Conservation (phyloP, 2,888 invertebrate genomes). For the Syrphus vitripennis region DNA sequence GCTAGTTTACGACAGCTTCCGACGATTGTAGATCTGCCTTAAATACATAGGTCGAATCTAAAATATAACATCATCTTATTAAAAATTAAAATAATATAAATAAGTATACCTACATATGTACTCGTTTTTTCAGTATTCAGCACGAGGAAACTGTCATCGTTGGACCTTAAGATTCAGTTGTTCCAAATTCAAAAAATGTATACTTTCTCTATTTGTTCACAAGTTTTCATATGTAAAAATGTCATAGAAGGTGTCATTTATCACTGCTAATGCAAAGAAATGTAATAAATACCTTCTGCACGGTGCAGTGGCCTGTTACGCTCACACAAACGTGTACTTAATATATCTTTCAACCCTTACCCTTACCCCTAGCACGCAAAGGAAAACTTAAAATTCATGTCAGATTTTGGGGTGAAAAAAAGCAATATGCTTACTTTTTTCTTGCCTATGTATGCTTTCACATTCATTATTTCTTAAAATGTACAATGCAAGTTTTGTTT, state of each 20-base stretch:
- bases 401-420: conserved; percentile 19
- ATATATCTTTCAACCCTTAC: conserved; percentile 23
- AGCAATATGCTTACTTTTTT: conserved; percentile 41
- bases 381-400: conserved; percentile 43
- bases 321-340: neutral
- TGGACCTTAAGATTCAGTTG: too few species aligned
- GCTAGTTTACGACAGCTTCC: too few species aligned
- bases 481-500: neutral
- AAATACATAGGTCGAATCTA: too few species aligned
- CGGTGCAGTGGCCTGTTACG: neutral
- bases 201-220: too few species aligned
- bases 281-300: neutral
- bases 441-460: neutral
- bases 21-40: too few species aligned
- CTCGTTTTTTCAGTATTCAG: too few species aligned
- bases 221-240: too few species aligned
- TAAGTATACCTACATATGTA: too few species aligned
- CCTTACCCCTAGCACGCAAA: neutral
- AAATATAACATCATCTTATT: too few species aligned
- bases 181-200: too few species aligned
- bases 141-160: too few species aligned
- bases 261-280: neutral
- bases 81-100: too few species aligned
- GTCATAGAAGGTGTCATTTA: conserved; percentile 16
- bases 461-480: neutral